These are phyloP conservation scores for Cottoperca gobio DNA, from an alignment of 2,797 vertebrate genomes.

Conservation along the genomic window DNA sequence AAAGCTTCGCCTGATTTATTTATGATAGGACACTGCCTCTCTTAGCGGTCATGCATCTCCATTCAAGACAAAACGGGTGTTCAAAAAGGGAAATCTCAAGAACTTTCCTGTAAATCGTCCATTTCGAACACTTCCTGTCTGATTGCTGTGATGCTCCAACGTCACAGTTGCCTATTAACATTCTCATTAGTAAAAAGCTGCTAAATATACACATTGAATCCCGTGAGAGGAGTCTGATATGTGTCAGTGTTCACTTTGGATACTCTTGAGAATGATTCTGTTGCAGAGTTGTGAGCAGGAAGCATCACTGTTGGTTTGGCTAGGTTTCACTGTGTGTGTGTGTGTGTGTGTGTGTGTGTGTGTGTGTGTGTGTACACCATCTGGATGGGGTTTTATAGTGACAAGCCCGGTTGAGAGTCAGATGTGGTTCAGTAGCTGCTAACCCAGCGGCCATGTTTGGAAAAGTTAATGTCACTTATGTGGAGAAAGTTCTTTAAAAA, in stretches of 20 bases:
- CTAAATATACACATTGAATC: conserved; percentile 58
- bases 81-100: background rate
- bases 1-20: conserved; percentile 1
- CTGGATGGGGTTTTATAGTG: conserved; percentile 57
- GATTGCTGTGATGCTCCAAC: conserved; percentile 2
- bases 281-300: conserved; percentile 39
- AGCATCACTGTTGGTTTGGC: conserved; percentile 49
- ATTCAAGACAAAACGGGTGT: background rate
- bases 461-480: conserved; percentile 38
- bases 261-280: conserved; percentile 52
- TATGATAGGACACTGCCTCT: background rate
- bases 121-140: conserved; percentile 18
- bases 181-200: conserved; percentile 57
- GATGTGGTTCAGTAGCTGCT: conserved; percentile 49
- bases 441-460: conserved; percentile 38
- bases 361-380: conserved; percentile 38
- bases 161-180: conserved; percentile 36
- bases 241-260: conserved; percentile 54
- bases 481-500: conserved; percentile 44
- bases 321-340: background rate
- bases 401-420: conserved; percentile 48
- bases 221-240: conserved; percentile 42
- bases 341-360: conserved; percentile 14
- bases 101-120: background rate
- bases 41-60: background rate